Evolutionary conservation across 92 coral and sea anemone genomes (phyloP).

Genomic region (Galaxea fascicularis): DNA sequence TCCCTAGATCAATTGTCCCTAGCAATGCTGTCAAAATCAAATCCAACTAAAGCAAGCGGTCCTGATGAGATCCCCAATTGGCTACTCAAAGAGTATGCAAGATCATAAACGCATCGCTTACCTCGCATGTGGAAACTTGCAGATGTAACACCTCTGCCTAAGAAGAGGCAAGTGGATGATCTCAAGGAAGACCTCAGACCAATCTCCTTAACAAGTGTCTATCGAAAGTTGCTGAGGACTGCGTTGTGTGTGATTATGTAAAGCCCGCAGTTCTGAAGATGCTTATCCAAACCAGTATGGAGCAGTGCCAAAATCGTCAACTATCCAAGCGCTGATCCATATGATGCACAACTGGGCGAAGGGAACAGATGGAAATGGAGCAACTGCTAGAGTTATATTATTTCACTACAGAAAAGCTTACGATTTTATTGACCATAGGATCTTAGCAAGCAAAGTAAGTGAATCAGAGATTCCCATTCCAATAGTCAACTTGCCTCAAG

Average conservation of each 20-base stretch:
- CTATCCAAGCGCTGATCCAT: background rate
- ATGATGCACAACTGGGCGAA: no score
- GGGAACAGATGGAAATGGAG: constrained; percentile 5
- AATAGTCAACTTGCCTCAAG: background rate
- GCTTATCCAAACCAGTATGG: background rate
- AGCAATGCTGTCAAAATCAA: background rate
- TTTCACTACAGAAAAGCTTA: no score
- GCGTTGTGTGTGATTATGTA: background rate
- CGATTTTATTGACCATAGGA: no score
- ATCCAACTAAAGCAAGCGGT: background rate
- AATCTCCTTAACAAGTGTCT: background rate
- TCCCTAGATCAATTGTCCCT: background rate
- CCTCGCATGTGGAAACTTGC: background rate
- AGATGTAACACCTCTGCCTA: background rate
- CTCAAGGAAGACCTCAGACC: background rate
- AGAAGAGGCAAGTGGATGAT: background rate
- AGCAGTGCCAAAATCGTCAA: no score
- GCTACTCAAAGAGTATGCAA: background rate
- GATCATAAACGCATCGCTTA: background rate
- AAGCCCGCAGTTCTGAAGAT: background rate
- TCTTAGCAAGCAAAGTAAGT: background rate
- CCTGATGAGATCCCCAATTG: no score
- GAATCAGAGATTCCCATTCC: background rate
- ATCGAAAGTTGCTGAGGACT: background rate
- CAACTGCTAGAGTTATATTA: no score